A percentile compares a stretch with the other conserved stretches of the same genome.
phyloP scores from a whole-genome alignment of 2,797 vertebrate species.

The Steatocranus sp. region DNA sequence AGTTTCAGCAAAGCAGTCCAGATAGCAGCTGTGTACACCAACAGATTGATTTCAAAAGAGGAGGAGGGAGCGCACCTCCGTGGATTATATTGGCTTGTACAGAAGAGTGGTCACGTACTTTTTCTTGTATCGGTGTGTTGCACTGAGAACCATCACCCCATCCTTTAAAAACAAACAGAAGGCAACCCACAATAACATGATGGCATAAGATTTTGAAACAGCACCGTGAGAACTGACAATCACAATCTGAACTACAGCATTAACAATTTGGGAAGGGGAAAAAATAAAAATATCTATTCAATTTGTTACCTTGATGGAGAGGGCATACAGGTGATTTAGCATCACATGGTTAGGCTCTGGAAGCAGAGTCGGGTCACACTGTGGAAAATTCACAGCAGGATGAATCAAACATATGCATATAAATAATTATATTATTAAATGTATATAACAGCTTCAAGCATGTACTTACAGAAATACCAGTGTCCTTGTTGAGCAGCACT shows the following conservation, averaged over 20 bases:
- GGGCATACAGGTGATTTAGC: slow-evolving; percentile 95
- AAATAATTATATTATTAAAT: not conserved
- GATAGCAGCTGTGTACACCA: not conserved
- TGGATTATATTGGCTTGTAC: slow-evolving; percentile 92
- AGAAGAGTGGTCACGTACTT: slow-evolving; percentile 97
- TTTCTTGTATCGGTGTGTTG: slow-evolving; percentile 95
- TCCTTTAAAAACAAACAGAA: slow-evolving; percentile 73
- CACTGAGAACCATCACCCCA: slow-evolving; percentile 97
- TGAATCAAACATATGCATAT: accelerated
- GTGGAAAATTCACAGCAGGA: not conserved
- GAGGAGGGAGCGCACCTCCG: not conserved
- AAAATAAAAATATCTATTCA: accelerated
- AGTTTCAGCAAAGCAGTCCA: not conserved
- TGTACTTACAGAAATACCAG: slow-evolving; percentile 88
- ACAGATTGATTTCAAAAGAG: not conserved
- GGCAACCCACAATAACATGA: not conserved
- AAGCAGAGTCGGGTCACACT: slow-evolving; percentile 95
- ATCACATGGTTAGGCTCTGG: slow-evolving; percentile 98
- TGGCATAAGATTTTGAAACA: not conserved
- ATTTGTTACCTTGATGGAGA: slow-evolving; percentile 91
- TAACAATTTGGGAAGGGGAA: not conserved
- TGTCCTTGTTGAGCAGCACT: slow-evolving; percentile 98
- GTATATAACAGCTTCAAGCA: not conserved
- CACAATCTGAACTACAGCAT: not conserved
- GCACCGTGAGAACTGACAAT: not conserved